Evolutionary conservation across 1,140 invertebrate species (phyloP), one percentile per base, ranked within the genome.

Genomic region (Drosophila takahashii): DNA sequence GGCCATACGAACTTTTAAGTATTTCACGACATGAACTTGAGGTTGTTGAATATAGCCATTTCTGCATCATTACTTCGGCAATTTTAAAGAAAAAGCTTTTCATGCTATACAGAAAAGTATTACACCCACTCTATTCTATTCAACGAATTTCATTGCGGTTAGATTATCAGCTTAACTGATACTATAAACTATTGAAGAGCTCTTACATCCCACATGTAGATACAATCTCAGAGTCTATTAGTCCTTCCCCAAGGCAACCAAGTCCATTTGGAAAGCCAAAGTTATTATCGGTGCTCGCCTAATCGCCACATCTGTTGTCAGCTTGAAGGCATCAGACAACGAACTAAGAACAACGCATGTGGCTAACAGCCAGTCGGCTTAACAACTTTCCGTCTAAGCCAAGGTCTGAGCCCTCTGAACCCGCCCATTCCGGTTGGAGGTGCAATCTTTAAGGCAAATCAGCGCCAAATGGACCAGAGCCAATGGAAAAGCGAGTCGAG

Each of bases 361-460:
- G 65, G 8, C 57, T 51, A 32, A 45, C 48, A 71, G 56, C 50
- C 42, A 56, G 53, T 22, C 41, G 73, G 54, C 73, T 67, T 77
- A 77, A 67, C 79, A 77, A 48, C 61, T 64, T 73, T 53, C 47
- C 16, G 57, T 51, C 58, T 50, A 50, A 54, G 39, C 37, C 42
- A 54, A 59, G 65, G 54, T 41, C 42, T 45, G n/a, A 44, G 32
- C 41, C 56, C 18, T 3, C 10, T 10, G 22, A 54, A 27, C 57
- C n/a, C 29, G 0, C n/a, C 16, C 26, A 7, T 13, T 27, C 45
- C 41, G 56, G 52, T 26, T 18, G 32, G 44, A 7, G 13, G 16
- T n/a, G 59, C 78, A 69, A 85, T 85, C 81, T 85, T 80, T 59
- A 77, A 80, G 60, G 66, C 81, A 85, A 85, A 85, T 85, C 81